Conservation (phyloP, 2,797 vertebrate genomes). For the Tinamus major region DNA sequence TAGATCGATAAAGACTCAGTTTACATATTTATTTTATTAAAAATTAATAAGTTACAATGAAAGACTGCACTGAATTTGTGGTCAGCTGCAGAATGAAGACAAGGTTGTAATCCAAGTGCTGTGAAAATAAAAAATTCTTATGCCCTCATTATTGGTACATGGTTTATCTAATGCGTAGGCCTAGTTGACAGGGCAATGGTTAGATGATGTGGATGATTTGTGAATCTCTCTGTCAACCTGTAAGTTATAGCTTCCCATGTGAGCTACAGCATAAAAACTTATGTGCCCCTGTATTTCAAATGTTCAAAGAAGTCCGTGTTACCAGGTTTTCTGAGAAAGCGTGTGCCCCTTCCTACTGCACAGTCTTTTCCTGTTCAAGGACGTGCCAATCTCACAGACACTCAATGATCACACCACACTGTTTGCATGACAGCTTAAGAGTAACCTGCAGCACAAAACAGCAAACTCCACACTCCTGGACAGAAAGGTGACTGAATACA, state of each 20-base stretch:
- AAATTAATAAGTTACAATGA: constrained; percentile 68
- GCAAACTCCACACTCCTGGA: not conserved
- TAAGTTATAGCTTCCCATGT: constrained; percentile 58
- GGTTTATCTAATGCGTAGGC: constrained; percentile 42
- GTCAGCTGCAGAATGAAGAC: not conserved
- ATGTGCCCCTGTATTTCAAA: constrained; percentile 41
- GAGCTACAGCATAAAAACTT: constrained; percentile 54
- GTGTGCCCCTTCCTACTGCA: not conserved
- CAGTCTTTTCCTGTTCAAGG: not conserved
- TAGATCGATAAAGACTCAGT: constrained; percentile 77
- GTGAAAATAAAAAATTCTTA: constrained; percentile 39
- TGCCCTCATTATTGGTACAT: constrained; percentile 36
- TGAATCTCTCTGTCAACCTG: constrained; percentile 46
- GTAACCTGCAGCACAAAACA: not conserved
- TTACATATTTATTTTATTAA: constrained; percentile 78
- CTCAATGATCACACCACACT: not conserved
- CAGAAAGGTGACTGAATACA: not conserved
- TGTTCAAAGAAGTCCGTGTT: constrained; percentile 11
- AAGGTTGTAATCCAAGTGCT: constrained; percentile 9
- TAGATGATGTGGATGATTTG: constrained; percentile 55
- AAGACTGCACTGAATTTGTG: constrained; percentile 34
- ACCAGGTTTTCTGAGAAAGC: not conserved
- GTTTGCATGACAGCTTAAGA: not conserved
- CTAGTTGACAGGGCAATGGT: constrained; percentile 33
- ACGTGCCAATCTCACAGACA: not conserved